Conservation (phyloP, 2,113 vertebrate species). For the Protobothrops flavoviridis region DNA sequence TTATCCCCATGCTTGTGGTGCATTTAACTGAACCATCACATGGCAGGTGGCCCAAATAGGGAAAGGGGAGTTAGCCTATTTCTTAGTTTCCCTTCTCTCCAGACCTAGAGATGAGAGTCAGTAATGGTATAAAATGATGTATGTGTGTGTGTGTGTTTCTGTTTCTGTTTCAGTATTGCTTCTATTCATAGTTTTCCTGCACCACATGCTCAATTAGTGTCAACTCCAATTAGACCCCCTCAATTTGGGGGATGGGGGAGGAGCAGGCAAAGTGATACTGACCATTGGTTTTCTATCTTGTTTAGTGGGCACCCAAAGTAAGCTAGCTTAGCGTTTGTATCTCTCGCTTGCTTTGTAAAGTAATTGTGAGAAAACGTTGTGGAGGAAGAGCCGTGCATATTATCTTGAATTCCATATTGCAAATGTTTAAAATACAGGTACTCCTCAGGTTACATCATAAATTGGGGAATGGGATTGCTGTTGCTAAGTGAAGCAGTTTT, state of each 20-base stretch:
- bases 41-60: not conserved
- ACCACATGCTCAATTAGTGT: not conserved
- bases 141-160: not conserved
- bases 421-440: not conserved
- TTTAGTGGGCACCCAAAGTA: not conserved
- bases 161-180: not conserved
- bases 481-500: not conserved
- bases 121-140: not conserved
- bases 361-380: not conserved
- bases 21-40: not conserved
- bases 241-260: not conserved
- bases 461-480: not conserved
- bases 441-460: not conserved
- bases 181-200: not conserved
- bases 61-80: not conserved
- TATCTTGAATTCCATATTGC: not conserved
- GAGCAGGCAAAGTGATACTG: not conserved
- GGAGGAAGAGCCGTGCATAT: not conserved
- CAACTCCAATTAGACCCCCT: not conserved
- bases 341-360: too few species aligned
- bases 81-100: not conserved
- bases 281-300: not conserved
- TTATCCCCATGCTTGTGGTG: not conserved
- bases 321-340: not conserved
- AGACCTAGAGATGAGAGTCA: not conserved